A percentile compares a stretch with the other conserved stretches of the same genome.
Evolutionary conservation across 2,888 invertebrate species (phyloP).

Genomic region (Andrena hattorfiana): DNA sequence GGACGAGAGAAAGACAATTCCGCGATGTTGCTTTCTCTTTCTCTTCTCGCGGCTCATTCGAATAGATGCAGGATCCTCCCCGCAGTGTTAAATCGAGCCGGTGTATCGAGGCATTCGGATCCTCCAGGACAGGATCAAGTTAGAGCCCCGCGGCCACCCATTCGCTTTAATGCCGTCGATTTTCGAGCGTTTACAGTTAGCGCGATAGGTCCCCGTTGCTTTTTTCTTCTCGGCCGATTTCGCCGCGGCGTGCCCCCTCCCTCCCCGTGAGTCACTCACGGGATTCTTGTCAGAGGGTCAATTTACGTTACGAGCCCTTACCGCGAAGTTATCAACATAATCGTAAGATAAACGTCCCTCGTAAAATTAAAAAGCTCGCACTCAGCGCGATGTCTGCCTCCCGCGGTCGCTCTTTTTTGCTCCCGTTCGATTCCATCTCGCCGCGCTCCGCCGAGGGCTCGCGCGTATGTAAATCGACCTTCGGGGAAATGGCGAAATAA

Average conservation of each 20-base stretch:
- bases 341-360: constrained; percentile 71
- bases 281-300: constrained; percentile 63
- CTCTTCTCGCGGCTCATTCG: constrained; percentile 4
- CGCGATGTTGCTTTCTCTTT: constrained; percentile 38
- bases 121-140: background rate
- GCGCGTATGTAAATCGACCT: constrained; percentile 29
- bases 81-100: background rate
- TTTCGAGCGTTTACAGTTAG: constrained; percentile 44
- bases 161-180: constrained; percentile 35
- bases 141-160: constrained; percentile 2
- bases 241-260: constrained; percentile 25
- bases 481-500: constrained; percentile 4
- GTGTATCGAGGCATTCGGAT: background rate
- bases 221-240: constrained; percentile 27
- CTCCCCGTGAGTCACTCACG: constrained; percentile 42
- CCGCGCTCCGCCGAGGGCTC: constrained; percentile 2
- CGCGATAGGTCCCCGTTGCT: constrained; percentile 1
- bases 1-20: constrained; percentile 58
- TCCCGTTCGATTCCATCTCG: constrained; percentile 19
- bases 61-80: background rate
- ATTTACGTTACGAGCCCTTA: constrained; percentile 71
- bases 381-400: constrained; percentile 43
- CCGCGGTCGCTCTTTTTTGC: constrained; percentile 37
- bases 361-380: constrained; percentile 73
- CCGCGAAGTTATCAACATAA: constrained; percentile 75